Percentiles rank a stretch among this genome's conserved stretches.
Conservation (phyloP, 2,888 invertebrate species). For the Crocallis elinguaria region DNA sequence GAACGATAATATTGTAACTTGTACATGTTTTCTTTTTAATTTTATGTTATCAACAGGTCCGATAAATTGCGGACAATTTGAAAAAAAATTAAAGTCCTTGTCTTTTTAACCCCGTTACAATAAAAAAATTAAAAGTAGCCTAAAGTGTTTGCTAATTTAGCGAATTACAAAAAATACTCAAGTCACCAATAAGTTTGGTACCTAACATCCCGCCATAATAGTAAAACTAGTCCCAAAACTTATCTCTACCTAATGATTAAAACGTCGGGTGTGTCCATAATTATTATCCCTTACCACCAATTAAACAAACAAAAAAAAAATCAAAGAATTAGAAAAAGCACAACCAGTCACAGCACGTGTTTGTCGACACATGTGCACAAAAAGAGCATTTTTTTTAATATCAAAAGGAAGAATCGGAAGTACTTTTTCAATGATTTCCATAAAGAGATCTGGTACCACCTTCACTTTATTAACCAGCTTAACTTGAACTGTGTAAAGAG, state of each 20-base stretch:
- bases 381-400: conserved; percentile 45
- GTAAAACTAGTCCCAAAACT: no score
- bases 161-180: no score
- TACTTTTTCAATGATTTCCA: conserved; percentile 37
- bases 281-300: conserved; percentile 28
- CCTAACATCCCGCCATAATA: no score
- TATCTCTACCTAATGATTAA: no score
- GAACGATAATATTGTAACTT: neutral
- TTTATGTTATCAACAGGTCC: neutral
- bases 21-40: neutral
- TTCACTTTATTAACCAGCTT: conserved; percentile 14
- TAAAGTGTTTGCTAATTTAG: no score
- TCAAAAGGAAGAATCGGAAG: conserved; percentile 59
- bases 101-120: no score
- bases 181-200: no score
- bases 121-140: no score
- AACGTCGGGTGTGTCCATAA: no score
- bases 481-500: conserved; percentile 16
- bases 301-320: conserved; percentile 34
- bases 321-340: conserved; percentile 44
- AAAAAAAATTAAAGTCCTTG: no score
- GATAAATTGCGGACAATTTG: no score
- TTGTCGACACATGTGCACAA: conserved; percentile 48
- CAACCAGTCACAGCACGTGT: conserved; percentile 54
- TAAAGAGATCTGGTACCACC: conserved; percentile 20